A percentile compares a stretch with the other conserved stretches of the same genome.
phyloP scores from a whole-genome alignment of 2,113 vertebrate species.

The Antennarius striatus region DNA sequence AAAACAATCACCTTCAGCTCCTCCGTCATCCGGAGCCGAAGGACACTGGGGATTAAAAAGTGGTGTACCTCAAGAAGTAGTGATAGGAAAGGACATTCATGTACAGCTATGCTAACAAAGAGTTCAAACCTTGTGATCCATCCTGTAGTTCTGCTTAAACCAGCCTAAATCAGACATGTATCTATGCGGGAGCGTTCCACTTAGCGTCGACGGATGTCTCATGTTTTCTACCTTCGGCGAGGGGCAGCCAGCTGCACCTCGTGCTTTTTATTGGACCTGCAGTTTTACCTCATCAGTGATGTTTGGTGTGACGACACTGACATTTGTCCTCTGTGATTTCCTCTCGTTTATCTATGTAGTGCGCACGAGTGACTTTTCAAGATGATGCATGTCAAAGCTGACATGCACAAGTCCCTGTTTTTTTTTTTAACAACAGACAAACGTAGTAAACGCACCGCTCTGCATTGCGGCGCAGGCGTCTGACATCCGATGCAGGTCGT shows the following conservation, averaged over 20 bases:
- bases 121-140: slow-evolving; percentile 58
- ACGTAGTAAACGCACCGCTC: slow-evolving; percentile 34
- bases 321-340: slow-evolving; percentile 61
- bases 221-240: slow-evolving; percentile 64
- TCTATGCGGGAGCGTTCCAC: slow-evolving; percentile 55
- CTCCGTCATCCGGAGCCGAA: slow-evolving; percentile 56
- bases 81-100: slow-evolving; percentile 24
- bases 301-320: slow-evolving; percentile 61
- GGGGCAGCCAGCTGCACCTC: slow-evolving; percentile 67
- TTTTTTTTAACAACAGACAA: slow-evolving; percentile 11
- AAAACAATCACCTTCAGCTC: slow-evolving; percentile 70
- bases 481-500: slow-evolving; percentile 49
- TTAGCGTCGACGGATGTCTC: slow-evolving; percentile 62
- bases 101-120: slow-evolving; percentile 72
- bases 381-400: slow-evolving; percentile 52
- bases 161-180: slow-evolving; percentile 70
- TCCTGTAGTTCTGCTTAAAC: slow-evolving; percentile 68
- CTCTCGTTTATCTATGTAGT: slow-evolving; percentile 30
- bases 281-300: slow-evolving; percentile 76
- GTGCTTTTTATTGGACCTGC: slow-evolving; percentile 76
- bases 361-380: slow-evolving; percentile 32
- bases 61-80: slow-evolving; percentile 59
- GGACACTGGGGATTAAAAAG: slow-evolving; percentile 43
- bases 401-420: slow-evolving; percentile 57
- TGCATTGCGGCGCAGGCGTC: slow-evolving; percentile 43